A percentile compares a stretch with the other conserved stretches of the same genome.
These are phyloP conservation scores for Physeter macrocephalus DNA, from an alignment of 2,113 vertebrate species.

Conservation along the genomic window DNA sequence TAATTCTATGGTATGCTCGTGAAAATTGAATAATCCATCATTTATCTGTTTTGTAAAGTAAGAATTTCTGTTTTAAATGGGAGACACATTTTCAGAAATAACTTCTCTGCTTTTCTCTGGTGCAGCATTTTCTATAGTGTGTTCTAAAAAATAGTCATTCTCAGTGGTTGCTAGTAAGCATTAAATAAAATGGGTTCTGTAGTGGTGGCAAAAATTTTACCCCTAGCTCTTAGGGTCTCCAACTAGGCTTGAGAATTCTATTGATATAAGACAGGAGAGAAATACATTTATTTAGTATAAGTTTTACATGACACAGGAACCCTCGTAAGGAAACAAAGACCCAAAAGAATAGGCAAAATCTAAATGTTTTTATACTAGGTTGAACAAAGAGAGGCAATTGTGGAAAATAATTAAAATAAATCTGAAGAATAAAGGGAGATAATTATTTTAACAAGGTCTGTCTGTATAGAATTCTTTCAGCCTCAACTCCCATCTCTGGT, in stretches of 20 bases:
- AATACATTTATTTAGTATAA: not conserved
- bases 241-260: not conserved
- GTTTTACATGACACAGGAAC: not conserved
- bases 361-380: not conserved
- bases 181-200: not conserved
- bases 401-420: not conserved
- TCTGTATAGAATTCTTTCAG: not conserved
- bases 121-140: not conserved
- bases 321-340: not conserved
- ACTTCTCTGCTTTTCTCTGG: not conserved
- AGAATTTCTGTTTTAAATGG: not conserved
- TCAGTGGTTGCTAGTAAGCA: not conserved
- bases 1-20: not conserved
- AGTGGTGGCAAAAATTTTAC: not conserved
- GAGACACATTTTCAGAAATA: not conserved
- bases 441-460: not conserved
- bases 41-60: not conserved
- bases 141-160: not conserved
- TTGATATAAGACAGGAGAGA: not conserved
- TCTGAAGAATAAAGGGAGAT: not conserved
- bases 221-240: not conserved
- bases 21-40: not conserved
- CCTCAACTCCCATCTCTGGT: not conserved
- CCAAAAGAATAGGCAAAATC: not conserved
- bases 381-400: not conserved